Conservation (phyloP, 2,888 invertebrate genomes). For the Trissonchulus latispiculum region DNA sequence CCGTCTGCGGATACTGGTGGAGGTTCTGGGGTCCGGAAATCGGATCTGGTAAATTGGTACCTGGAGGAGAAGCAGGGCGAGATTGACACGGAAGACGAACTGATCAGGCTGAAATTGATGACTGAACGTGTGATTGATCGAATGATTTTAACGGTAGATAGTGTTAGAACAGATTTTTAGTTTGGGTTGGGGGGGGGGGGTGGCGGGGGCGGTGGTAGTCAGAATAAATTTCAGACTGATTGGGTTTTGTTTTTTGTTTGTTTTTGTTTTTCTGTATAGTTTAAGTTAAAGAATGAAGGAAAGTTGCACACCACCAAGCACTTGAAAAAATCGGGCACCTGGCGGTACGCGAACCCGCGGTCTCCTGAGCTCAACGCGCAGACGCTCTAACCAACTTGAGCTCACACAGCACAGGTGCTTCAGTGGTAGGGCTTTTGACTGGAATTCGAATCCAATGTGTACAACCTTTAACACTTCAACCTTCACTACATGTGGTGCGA, state of each 20-base stretch:
- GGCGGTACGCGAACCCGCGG: conserved; percentile 30
- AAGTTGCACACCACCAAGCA: neutral
- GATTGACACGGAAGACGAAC: conserved; percentile 80
- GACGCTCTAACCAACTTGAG: too few relatives aligned
- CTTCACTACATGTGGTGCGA: too few relatives aligned
- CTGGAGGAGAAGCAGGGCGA: conserved; percentile 71
- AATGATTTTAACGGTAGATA: conserved; percentile 67
- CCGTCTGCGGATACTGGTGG: too few relatives aligned
- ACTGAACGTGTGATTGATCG: conserved; percentile 89
- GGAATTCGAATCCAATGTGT: too few relatives aligned
- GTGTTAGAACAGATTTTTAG: too few relatives aligned
- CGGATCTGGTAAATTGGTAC: conserved; percentile 82
- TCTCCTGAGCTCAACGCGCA: too few relatives aligned
- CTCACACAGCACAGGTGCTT: too few relatives aligned
- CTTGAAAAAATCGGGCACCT: too few relatives aligned
- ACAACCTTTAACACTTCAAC: too few relatives aligned
- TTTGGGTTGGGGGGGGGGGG: neutral
- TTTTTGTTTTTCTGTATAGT: too few relatives aligned
- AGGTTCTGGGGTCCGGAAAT: conserved; percentile 13
- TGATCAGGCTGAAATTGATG: conserved; percentile 72
- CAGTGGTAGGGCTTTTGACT: too few relatives aligned
- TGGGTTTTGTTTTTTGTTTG: neutral
- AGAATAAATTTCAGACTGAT: neutral
- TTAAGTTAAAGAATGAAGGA: too few relatives aligned
- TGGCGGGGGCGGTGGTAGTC: neutral